Evolutionary conservation across 2,888 invertebrate species (phyloP).

Genomic region (Agonum fuliginosum): DNA sequence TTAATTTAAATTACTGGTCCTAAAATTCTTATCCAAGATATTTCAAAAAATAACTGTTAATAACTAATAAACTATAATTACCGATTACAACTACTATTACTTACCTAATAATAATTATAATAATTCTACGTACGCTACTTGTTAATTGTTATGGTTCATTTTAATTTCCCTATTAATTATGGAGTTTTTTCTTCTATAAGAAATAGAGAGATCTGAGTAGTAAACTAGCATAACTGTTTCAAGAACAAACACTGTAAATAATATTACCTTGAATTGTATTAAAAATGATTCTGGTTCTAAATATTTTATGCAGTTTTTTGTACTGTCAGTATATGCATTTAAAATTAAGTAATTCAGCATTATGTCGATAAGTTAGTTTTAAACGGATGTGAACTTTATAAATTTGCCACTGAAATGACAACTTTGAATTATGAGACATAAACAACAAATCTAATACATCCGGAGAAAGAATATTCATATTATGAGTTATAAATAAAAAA

Average conservation of each 20-base stretch:
- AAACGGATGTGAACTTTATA: not conserved
- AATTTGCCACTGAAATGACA: too few species aligned
- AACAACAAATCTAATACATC: too few species aligned
- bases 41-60: not conserved
- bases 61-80: not conserved
- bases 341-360: not conserved
- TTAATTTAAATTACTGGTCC: too few species aligned
- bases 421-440: too few species aligned
- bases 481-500: too few species aligned
- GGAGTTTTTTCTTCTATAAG: not conserved
- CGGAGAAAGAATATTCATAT: too few species aligned
- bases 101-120: not conserved
- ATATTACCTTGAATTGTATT: slow-evolving; percentile 29
- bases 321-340: not conserved
- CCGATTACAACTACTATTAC: not conserved
- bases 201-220: not conserved
- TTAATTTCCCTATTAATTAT: slow-evolving; percentile 10
- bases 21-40: too few species aligned
- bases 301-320: slow-evolving; percentile 27
- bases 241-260: slow-evolving; percentile 35
- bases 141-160: not conserved
- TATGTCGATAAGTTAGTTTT: not conserved
- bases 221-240: not conserved
- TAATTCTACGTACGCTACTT: not conserved
- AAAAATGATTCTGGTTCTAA: slow-evolving; percentile 21